Percentiles rank a stretch among this genome's conserved stretches.
Evolutionary conservation across 2,797 vertebrate species (phyloP).

Genomic region (Sparidentex hasta): DNA sequence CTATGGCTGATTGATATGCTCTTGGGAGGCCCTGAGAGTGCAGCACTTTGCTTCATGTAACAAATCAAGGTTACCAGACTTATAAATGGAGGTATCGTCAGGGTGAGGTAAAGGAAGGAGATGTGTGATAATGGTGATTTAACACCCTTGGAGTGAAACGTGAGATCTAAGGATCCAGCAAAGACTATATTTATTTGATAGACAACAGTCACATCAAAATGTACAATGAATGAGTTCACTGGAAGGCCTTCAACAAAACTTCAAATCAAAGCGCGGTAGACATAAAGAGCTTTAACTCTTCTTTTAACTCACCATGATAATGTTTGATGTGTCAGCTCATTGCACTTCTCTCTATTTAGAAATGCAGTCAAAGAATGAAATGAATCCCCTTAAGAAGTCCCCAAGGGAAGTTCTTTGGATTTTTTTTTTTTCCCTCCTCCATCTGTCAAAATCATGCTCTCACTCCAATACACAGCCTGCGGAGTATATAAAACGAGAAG

Average conservation of each 20-base stretch:
- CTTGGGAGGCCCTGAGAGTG: slow-evolving; percentile 47
- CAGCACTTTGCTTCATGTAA: slow-evolving; percentile 50
- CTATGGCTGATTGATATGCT: slow-evolving; percentile 71
- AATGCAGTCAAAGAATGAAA: slow-evolving; percentile 75
- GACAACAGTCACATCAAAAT: slow-evolving; percentile 46
- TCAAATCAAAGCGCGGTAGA: slow-evolving; percentile 57
- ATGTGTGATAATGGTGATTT: slow-evolving; percentile 45
- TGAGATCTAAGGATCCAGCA: slow-evolving; percentile 16
- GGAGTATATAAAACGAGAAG: slow-evolving; percentile 72
- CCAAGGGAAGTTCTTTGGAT: slow-evolving; percentile 71
- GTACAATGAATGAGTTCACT: slow-evolving; percentile 52
- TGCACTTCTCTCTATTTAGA: slow-evolving; percentile 70
- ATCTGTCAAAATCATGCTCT: slow-evolving; percentile 84
- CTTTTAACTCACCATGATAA: slow-evolving; percentile 70
- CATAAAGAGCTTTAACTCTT: slow-evolving; percentile 65
- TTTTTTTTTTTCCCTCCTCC: slow-evolving; percentile 69
- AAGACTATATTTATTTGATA: slow-evolving; percentile 45
- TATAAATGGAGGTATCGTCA: slow-evolving; percentile 55
- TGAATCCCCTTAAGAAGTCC: slow-evolving; percentile 77
- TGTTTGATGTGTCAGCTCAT: slow-evolving; percentile 71
- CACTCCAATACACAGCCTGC: slow-evolving; percentile 80
- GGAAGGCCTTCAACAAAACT: slow-evolving; percentile 52
- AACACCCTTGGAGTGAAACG: slow-evolving; percentile 24
- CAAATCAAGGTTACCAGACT: slow-evolving; percentile 58
- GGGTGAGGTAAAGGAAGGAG: slow-evolving; percentile 6